Base-by-base conservation (phyloP, 2,113 vertebrate species). In the Lates calcarifer region DNA sequence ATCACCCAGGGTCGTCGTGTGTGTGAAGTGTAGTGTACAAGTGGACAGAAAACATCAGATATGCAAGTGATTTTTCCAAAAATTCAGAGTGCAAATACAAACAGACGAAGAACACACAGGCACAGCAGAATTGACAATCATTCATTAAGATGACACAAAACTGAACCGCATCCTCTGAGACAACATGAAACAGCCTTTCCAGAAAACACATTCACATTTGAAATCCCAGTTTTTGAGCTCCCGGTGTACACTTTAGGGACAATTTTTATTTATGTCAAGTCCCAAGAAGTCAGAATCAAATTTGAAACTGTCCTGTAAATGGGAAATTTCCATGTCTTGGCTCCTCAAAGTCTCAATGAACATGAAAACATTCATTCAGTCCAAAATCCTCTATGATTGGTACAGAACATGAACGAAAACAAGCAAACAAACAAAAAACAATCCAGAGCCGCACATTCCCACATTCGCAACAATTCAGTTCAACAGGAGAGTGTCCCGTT, bases 101-200 rank as follows among this genome's bases (percentile, higher is more conserved):
- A 92, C 79, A 80, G 88, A 93, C 86, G 2, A 88, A 84, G 81
- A 88, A 92, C 91, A 91, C 89, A 92, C 92, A 93, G 91, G 91
- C 91, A 93, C 92, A 68, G 91, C 90, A 93, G 89, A 92, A 90
- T 86, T 72, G 88, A 91, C 91, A 92, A 92, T 93, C 91, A 84
- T 93, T 93, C 90, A 88, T 83, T 86, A 77, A 86, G 85, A 90
- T 91, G 88, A 93, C 90, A 90, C 83, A 77, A 79, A 82, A 89
- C 74, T 45, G 74, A 89, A 84, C 70, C 65, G 72, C 82, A 74
- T 79, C 91, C 86, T 86, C 77, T 3, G 81, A 83, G 70, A 82
- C 78, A 0, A 89, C 87, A 76, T 86, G 83, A 86, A 77, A 89
- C 83, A 26, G 86, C 69, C 73, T 78, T 81, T 77, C 74, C 53